Evolutionary conservation across 2,888 invertebrate species (phyloP).

Genomic region (Plagodis pulveraria): DNA sequence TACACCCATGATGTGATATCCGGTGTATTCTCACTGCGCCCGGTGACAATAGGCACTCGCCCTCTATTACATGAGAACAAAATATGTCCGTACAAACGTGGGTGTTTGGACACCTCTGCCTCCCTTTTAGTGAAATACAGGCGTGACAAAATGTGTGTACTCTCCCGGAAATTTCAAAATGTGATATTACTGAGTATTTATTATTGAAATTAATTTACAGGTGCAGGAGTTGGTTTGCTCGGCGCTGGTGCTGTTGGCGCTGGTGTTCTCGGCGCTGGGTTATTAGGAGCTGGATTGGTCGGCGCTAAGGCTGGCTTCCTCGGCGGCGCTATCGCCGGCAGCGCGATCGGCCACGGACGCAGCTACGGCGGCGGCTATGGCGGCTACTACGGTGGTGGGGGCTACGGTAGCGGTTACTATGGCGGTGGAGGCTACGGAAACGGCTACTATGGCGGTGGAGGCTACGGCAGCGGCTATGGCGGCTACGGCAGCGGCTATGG

Average conservation of each 20-base stretch:
- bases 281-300: slow-evolving; percentile 64
- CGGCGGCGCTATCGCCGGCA: slow-evolving; percentile 67
- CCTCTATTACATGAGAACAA: too few species aligned
- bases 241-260: slow-evolving; percentile 57
- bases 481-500: slow-evolving; percentile 34
- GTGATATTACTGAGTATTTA: neutral
- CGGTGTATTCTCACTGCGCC: too few species aligned
- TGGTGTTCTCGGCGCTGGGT: slow-evolving; percentile 59
- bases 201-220: slow-evolving; percentile 33
- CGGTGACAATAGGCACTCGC: too few species aligned
- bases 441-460: slow-evolving; percentile 31
- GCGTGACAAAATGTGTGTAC: neutral
- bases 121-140: neutral
- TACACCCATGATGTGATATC: too few species aligned
- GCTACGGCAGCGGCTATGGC: slow-evolving; percentile 36
- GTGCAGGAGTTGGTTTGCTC: slow-evolving; percentile 52
- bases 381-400: slow-evolving; percentile 39
- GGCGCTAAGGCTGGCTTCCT: slow-evolving; percentile 68
- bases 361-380: slow-evolving; percentile 48
- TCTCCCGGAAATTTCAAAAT: neutral
- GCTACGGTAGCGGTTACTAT: slow-evolving; percentile 43
- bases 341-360: slow-evolving; percentile 47
- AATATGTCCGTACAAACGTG: too few species aligned
- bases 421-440: slow-evolving; percentile 45
- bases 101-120: too few species aligned